Evolutionary conservation across 2,888 invertebrate genomes (phyloP), one percentile per base, ranked within the genome.

Genomic region (Meiosimyza decipiens): DNA sequence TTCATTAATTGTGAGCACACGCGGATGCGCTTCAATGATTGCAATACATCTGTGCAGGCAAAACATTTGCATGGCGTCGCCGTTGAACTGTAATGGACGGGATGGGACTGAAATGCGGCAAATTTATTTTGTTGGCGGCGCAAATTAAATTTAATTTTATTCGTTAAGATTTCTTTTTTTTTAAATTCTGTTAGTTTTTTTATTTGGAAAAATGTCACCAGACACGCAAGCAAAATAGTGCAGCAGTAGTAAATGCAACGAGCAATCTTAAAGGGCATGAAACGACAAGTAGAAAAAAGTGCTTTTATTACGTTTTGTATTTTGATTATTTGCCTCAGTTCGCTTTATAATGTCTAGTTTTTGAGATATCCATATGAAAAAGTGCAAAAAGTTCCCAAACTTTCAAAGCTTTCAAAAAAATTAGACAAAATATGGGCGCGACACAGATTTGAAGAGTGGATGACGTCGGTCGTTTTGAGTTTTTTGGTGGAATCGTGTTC

Each of bases 1-100:
- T 72, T 72, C 74, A 74, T 74, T 72, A 74, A 74, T 74, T 74
- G 74, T 73, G 72, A 51, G 73, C 71, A 73, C 75, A 72, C 70
- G 69, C 60, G 55, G 70, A 65, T 16, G 70, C 50, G 50, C 62
- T 55, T 54, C 33, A 52, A 55, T 9, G 16, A 16, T 15, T 47
- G 71, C 55, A 54, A 40, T 40, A 64, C 55, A 54, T 67, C 67
- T 57, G 67, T 49, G 55, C 55, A 18, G 49, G 5, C n/a, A 18
- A 49, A n/a, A 22, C 55, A 67, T 55, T 54, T 54, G 40, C 54
- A 54, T 67, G 67, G 67, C 67, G 67, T 67, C 67, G 47, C 57
- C 40, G 40, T 9, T 40, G 6, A 9, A 40, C 9, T 40, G 40
- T 6, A 40, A 9, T 40, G 40, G 40, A 40, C 40, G 40, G 28